Evolutionary conservation across 2,888 invertebrate genomes (phyloP).

Genomic region (Archips xylosteana): DNA sequence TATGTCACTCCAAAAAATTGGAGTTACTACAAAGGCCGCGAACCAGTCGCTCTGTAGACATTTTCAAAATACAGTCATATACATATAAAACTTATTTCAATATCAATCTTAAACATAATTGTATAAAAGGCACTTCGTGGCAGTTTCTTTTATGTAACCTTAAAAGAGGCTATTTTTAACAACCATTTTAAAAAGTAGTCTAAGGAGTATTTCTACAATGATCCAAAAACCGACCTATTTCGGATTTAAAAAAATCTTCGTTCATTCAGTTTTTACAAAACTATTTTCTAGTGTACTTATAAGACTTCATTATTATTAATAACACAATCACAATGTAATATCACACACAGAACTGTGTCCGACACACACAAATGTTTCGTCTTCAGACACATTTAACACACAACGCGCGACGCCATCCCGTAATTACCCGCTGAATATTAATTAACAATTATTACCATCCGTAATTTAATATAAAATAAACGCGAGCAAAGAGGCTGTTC

Average conservation of each 20-base stretch:
- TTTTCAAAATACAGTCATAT: conserved; percentile 55
- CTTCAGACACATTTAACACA: conserved; percentile 74
- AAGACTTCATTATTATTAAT: conserved; percentile 69
- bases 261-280: conserved; percentile 56
- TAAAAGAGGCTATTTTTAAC: conserved; percentile 69
- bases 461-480: conserved; percentile 55
- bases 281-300: conserved; percentile 74
- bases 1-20: conserved; percentile 14
- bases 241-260: conserved; percentile 45
- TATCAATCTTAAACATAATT: conserved; percentile 60
- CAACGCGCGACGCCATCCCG: conserved; percentile 64
- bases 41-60: conserved; percentile 73
- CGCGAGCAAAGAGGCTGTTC: conserved; percentile 63
- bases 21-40: conserved; percentile 55
- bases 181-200: conserved; percentile 66
- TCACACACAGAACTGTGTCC: conserved; percentile 79
- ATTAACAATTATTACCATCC: conserved; percentile 54
- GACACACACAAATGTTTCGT: conserved; percentile 65
- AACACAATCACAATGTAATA: conserved; percentile 84
- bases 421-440: conserved; percentile 64
- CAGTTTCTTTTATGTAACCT: conserved; percentile 76
- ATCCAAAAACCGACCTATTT: conserved; percentile 58
- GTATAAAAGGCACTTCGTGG: conserved; percentile 84
- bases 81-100: conserved; percentile 57
- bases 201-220: conserved; percentile 71